These are phyloP conservation scores for Belonocnema kinseyi DNA, from an alignment of 1,140 invertebrate species.

Conservation along the genomic window DNA sequence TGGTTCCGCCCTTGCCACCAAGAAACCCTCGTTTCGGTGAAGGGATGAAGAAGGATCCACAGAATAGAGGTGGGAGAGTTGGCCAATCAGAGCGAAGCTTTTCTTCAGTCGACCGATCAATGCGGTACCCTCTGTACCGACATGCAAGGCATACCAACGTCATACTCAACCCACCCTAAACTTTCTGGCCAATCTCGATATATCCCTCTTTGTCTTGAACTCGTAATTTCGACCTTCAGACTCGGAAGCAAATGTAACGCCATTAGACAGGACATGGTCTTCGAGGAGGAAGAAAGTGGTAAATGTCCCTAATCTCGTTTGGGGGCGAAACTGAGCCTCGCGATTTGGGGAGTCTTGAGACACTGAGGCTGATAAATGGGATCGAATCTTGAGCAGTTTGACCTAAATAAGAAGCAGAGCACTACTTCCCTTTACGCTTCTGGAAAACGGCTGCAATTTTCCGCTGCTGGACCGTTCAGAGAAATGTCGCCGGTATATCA, in stretches of 20 bases:
- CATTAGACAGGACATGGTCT: neutral
- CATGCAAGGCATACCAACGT: slow-evolving; percentile 61
- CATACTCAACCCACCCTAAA: slow-evolving; percentile 55
- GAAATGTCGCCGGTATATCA: neutral
- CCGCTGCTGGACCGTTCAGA: neutral
- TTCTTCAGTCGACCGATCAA: slow-evolving; percentile 69
- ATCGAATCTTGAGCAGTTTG: neutral
- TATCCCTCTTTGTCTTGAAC: slow-evolving; percentile 9
- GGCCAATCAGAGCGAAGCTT: slow-evolving; percentile 67
- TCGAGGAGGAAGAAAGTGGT: neutral
- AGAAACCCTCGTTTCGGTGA: slow-evolving; percentile 37
- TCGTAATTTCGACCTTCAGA: slow-evolving; percentile 26
- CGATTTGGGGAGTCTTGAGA: neutral
- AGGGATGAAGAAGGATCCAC: slow-evolving; percentile 44
- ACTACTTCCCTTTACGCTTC: neutral
- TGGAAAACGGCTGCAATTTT: neutral
- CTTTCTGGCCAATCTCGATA: slow-evolving; percentile 46
- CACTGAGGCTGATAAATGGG: neutral
- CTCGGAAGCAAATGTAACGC: neutral
- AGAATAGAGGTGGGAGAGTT: slow-evolving; percentile 45
- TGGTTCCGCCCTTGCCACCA: too few species aligned
- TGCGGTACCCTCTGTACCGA: slow-evolving; percentile 71
- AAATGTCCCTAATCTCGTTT: slow-evolving; percentile 13
- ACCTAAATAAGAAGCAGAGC: slow-evolving; percentile 5
- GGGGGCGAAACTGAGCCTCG: neutral